Evolutionary conservation across 2,113 vertebrate species (phyloP), one percentile per base, ranked within the genome.

Genomic region (Epinephelus lanceolatus): DNA sequence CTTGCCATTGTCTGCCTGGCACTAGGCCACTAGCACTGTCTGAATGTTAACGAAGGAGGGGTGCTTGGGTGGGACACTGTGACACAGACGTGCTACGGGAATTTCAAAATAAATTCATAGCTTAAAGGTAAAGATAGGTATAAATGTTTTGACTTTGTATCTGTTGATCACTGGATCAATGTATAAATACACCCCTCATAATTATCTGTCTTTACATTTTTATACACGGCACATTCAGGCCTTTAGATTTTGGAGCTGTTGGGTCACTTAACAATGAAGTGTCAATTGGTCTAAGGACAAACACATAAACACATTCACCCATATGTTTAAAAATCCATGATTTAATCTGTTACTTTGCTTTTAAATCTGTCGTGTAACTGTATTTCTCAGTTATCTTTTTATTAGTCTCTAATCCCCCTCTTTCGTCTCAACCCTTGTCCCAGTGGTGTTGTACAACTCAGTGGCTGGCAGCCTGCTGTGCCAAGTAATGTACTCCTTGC

Each of bases 401-500:
- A 76, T 62, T 19, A 33, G 23, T 60, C 17, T 72, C 55, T 79
- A 45, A 84, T 57, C n/a, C 25, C 6, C 23, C 60, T 63, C 55
- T 71, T 60, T 83, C 11, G 0, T 88, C 68, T 84, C 71, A 6
- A 45, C 30, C 84, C 59, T 57, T 62, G 42, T 83, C 83, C 49
- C 77, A 96, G 96, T 66, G 78, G 95, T 96, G 89, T 81, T 96
- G 84, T 95, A 94, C 78, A 92, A 92, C 82, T 96, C 96, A 0
- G 92, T 95, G 47, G 95, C 95, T 42, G 96, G 96, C 76, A 95
- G 93, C 84, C 89, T 96, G 62, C 90, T 96, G 81, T 96, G 95
- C 85, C 96, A 96, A 86, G 91, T 96, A 56, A 94, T 96, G 72
- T 96, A 96, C 81, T 96, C 96, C n/a, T 83, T 96, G 71, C 92